A percentile compares a stretch with the other conserved stretches of the same genome.
These are phyloP conservation scores for Mechanitis messenoides DNA, from an alignment of 2,888 invertebrate species.

Conservation along the genomic window DNA sequence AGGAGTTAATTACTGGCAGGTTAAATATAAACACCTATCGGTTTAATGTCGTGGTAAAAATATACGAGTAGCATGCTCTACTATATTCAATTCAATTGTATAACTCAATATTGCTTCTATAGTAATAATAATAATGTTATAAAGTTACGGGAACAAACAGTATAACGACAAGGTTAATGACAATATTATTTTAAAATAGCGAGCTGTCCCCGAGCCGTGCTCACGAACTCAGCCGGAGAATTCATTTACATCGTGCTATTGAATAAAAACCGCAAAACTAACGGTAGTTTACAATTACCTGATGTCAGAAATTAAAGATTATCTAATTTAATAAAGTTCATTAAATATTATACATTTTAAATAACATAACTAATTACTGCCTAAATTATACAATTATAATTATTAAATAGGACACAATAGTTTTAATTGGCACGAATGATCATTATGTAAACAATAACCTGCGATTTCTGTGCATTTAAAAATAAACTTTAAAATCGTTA, in stretches of 20 bases:
- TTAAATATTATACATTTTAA: neutral
- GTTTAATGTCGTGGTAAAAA: slow-evolving; percentile 2
- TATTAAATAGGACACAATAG: neutral
- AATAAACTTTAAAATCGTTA: slow-evolving; percentile 6
- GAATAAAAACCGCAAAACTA: slow-evolving; percentile 19
- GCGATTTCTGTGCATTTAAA: slow-evolving; percentile 10
- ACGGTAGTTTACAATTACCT: slow-evolving; percentile 12
- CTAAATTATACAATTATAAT: neutral
- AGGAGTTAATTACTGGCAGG: slow-evolving; percentile 18
- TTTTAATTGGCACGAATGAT: slow-evolving; percentile 13
- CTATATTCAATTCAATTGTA: too few species aligned
- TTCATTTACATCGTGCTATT: slow-evolving; percentile 19
- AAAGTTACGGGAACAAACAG: slow-evolving; percentile 14
- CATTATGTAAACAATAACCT: slow-evolving; percentile 25
- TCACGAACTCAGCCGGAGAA: slow-evolving; percentile 19
- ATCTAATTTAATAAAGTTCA: neutral
- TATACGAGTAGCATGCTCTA: too few species aligned
- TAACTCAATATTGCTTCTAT: too few species aligned
- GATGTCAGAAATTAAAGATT: slow-evolving; percentile 1
- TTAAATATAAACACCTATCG: slow-evolving; percentile 22
- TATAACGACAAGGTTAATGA: neutral
- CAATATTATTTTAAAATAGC: neutral
- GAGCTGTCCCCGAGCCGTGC: slow-evolving; percentile 14
- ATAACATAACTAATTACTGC: neutral
- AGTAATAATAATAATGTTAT: neutral